Evolutionary conservation across 1,140 invertebrate genomes (phyloP), one percentile per base, ranked within the genome.

Genomic region (Hyphantria cunea): DNA sequence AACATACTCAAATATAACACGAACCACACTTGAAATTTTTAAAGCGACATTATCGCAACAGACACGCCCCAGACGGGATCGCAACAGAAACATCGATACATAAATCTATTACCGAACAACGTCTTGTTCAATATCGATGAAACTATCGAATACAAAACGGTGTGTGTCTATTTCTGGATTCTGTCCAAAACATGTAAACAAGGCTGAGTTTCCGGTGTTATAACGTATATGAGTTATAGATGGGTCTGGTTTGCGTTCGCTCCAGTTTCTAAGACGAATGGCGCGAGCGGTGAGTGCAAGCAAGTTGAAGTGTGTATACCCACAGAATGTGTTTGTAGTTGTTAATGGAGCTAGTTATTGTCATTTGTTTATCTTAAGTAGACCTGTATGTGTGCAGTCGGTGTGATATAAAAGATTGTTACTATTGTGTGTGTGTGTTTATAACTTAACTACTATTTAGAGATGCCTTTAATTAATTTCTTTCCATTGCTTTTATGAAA

Each of bases 121-220:
- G 17, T 25, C 17, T 25, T 25, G 17, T 55, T 55, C 52, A 31
- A 42, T 32, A 54, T 39, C n/a, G 17, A 25, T 25, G 17, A 25
- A 8, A 34, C 17, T 37, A 39, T 39, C 41, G 41, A 12, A 44
- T 44, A 44, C 11, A 44, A 13, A 58, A 49, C 45, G 48, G 10
- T 25, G 17, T 25, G 11, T 31, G 25, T 33, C 55, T 58, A 58
- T 58, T 58, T 48, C 45, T 58, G 55, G 45, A 49, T 39, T 37
- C 13, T 15, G 34, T 39, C 55, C 55, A 58, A 49, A 25, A 58
- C 47, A 48, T 58, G 55, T 58, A 48, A 49, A 58, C 45, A 58
- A 11, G 47, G 2, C 6, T 2, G 44, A 25, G 47, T 33, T 58
- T 58, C 55, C 55, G 55, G 55, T 49, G 55, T 49, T 17, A 12